Evolutionary conservation across 1,140 invertebrate genomes (phyloP).

Genomic region (Latrodectus geometricus): DNA sequence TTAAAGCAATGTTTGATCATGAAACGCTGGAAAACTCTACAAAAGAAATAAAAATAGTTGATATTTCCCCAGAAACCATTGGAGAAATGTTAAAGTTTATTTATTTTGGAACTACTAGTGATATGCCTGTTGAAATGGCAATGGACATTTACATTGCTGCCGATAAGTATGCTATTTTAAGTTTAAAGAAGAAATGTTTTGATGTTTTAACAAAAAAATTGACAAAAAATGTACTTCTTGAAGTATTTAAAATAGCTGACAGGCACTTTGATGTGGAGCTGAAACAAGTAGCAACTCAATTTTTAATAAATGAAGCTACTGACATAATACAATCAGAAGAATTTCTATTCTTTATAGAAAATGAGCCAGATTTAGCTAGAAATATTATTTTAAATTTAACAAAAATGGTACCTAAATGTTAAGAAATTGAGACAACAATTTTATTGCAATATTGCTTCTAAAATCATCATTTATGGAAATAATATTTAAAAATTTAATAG

Average conservation of each 20-base stretch:
- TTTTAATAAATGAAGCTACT: constrained; percentile 14
- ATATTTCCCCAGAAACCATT: constrained; percentile 15
- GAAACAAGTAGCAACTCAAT: not conserved
- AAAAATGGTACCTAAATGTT: not conserved
- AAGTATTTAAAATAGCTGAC: constrained; percentile 20
- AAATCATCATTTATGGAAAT: too few relatives aligned
- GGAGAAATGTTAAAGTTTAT: constrained; percentile 37
- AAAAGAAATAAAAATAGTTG: constrained; percentile 24
- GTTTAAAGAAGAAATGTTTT: constrained; percentile 46
- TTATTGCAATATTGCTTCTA: too few relatives aligned
- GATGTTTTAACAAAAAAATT: constrained; percentile 30
- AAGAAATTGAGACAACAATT: too few relatives aligned
- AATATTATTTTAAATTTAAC: constrained; percentile 13
- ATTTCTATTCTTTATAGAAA: constrained; percentile 28
- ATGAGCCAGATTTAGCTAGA: constrained; percentile 18
- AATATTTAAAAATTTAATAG: too few relatives aligned
- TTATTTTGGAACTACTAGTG: constrained; percentile 29
- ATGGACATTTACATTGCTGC: constrained; percentile 56
- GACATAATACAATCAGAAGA: constrained; percentile 24
- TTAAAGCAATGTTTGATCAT: constrained; percentile 43
- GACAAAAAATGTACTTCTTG: constrained; percentile 5
- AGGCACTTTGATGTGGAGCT: constrained; percentile 23
- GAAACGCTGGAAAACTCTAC: constrained; percentile 23
- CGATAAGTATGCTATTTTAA: constrained; percentile 58
- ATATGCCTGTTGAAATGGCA: constrained; percentile 7